Conservation (phyloP, 2,113 vertebrate genomes). For the Pelvicachromis taeniatus region DNA sequence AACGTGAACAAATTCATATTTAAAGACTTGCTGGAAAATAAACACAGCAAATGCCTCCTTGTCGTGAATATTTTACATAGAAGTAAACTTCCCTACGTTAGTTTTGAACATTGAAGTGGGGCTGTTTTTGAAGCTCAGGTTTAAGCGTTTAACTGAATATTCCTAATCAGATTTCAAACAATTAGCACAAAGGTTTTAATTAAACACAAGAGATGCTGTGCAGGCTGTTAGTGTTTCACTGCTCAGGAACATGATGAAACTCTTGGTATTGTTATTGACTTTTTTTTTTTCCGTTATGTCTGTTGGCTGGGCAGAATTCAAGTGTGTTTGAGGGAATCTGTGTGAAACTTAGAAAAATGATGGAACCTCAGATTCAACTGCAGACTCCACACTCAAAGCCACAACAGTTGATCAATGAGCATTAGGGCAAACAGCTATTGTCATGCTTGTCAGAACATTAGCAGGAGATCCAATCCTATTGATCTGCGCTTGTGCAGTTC, state of each 20-base stretch:
- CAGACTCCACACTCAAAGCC: not conserved
- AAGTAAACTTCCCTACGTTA: not conserved
- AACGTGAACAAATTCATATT: not conserved
- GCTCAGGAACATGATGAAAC: not conserved
- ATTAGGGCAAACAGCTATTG: conserved; percentile 19
- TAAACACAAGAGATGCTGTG: not conserved
- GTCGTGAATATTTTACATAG: not conserved
- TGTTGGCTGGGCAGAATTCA: not conserved
- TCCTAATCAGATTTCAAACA: not conserved
- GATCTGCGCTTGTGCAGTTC: conserved; percentile 11
- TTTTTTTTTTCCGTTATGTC: not conserved
- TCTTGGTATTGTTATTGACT: not conserved
- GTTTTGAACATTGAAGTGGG: not conserved
- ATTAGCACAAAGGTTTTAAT: not conserved
- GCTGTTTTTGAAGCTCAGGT: not conserved
- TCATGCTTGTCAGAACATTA: conserved; percentile 30
- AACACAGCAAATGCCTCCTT: not conserved
- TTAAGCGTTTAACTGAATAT: not conserved
- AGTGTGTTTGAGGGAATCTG: not conserved
- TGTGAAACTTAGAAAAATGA: conserved; percentile 1
- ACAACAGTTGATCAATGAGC: conserved; percentile 40
- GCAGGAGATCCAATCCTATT: conserved; percentile 27
- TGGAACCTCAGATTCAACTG: not conserved
- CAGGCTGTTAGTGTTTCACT: not conserved
- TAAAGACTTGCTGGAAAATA: not conserved